These are phyloP conservation scores for Taurulus bubalis DNA, from an alignment of 2,113 vertebrate genomes.

Conservation along the genomic window DNA sequence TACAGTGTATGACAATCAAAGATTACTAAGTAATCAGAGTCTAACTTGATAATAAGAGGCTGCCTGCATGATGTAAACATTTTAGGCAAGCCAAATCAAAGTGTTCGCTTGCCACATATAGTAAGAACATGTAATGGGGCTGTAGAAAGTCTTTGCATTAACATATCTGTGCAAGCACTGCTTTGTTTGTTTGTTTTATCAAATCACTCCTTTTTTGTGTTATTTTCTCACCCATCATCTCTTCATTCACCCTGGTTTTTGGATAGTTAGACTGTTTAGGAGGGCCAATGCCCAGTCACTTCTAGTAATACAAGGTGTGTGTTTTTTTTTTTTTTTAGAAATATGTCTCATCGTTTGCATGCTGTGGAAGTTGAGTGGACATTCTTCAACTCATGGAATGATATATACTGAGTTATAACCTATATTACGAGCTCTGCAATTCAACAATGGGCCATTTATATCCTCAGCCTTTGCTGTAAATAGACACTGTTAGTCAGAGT, in stretches of 20 bases:
- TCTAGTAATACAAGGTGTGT: constrained; percentile 7
- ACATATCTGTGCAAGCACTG: constrained; percentile 34
- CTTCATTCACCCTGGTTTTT: constrained; percentile 52
- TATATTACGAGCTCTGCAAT: constrained; percentile 29
- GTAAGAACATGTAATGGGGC: constrained; percentile 9
- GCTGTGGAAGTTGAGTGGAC: constrained; percentile 49
- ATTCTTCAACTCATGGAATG: constrained; percentile 46
- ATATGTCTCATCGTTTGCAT: constrained; percentile 57
- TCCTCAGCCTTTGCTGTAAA: constrained; percentile 45
- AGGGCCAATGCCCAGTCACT: constrained; percentile 18
- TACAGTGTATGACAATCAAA: background rate
- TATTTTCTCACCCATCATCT: constrained; percentile 62
- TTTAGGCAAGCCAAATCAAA: constrained; percentile 7
- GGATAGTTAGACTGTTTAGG: constrained; percentile 27
- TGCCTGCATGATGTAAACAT: constrained; percentile 12
- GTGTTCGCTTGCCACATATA: background rate
- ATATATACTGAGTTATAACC: constrained; percentile 24
- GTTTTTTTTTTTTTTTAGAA: constrained; percentile 31
- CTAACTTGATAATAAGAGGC: background rate
- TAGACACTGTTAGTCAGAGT: constrained; percentile 30
- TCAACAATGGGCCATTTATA: constrained; percentile 51
- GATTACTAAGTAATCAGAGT: background rate
- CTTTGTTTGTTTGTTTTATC: constrained; percentile 54
- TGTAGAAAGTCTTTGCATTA: background rate
- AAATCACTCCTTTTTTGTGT: constrained; percentile 9